Percentiles rank a stretch among this genome's conserved stretches.
Evolutionary conservation across 2,113 vertebrate genomes (phyloP).

Genomic region (Heliornis fulica): DNA sequence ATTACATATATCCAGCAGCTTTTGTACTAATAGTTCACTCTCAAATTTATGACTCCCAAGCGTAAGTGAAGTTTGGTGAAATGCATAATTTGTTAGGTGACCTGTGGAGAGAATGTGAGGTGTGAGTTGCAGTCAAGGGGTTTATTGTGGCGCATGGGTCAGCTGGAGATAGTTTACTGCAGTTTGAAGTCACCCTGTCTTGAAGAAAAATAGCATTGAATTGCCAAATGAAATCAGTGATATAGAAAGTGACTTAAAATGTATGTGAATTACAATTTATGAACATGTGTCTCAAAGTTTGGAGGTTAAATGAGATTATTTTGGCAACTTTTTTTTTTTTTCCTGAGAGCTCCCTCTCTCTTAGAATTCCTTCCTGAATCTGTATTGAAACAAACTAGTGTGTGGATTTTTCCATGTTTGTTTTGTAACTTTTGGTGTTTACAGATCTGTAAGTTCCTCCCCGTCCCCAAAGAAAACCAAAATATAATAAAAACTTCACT

Average conservation of each 20-base stretch:
- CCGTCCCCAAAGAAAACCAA: background rate
- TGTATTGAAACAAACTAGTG: background rate
- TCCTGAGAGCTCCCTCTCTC: background rate
- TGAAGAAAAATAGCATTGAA: background rate
- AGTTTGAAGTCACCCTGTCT: background rate
- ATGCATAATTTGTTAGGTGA: fast-evolving
- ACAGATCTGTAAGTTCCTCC: background rate
- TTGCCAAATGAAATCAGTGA: background rate
- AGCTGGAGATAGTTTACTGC: background rate
- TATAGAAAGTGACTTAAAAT: background rate
- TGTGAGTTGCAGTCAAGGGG: background rate
- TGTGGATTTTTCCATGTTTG: background rate
- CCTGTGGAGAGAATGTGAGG: background rate
- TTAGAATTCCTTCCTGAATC: background rate
- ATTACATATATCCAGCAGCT: background rate
- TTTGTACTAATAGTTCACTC: background rate
- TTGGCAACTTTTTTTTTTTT: background rate
- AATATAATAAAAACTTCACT: background rate
- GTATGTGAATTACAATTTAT: fast-evolving
- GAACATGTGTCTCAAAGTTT: background rate
- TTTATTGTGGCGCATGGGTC: background rate
- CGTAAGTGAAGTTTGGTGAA: background rate
- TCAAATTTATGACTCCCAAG: background rate
- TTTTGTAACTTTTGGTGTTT: background rate
- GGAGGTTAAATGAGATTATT: background rate